A percentile compares a stretch with the other conserved stretches of the same genome.
Conservation (phyloP, 2,797 vertebrate species). For the Coregonus suidteri region DNA sequence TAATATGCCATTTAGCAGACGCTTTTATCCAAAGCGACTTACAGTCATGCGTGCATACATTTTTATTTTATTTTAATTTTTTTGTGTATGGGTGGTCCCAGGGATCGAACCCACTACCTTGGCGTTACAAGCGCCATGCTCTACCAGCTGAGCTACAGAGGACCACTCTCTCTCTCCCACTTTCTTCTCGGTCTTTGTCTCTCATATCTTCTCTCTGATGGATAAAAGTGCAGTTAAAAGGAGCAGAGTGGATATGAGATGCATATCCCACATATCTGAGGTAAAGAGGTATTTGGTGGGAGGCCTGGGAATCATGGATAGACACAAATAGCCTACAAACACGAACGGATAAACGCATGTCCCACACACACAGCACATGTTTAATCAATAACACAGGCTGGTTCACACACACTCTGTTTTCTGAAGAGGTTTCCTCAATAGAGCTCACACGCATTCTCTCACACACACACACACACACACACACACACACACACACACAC, state of each 20-base stretch:
- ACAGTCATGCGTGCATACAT: too few relatives aligned
- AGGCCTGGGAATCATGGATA: background rate
- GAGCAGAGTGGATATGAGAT: background rate
- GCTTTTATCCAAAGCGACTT: too few relatives aligned
- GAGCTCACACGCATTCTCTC: slow-evolving; percentile 13
- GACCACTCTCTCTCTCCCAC: background rate
- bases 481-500: background rate
- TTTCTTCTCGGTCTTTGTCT: background rate
- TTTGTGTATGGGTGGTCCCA: too few relatives aligned
- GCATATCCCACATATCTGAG: background rate
- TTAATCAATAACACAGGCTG: slow-evolving; percentile 1
- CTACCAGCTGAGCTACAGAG: too few relatives aligned
- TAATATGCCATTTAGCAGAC: too few relatives aligned
- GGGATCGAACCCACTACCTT: too few relatives aligned
- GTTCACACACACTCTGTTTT: slow-evolving; percentile 12
- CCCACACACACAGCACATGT: background rate
- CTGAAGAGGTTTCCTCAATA: slow-evolving; percentile 40
- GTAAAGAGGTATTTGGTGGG: background rate
- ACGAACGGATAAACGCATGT: slow-evolving; percentile 29
- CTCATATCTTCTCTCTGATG: background rate
- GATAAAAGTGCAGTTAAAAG: background rate
- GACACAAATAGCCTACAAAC: background rate
- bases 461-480: slow-evolving; percentile 9
- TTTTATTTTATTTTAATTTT: too few relatives aligned
- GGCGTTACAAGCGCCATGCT: too few relatives aligned